These are phyloP conservation scores for Stenodera caucasica DNA, from an alignment of 2,888 invertebrate genomes.

Conservation along the genomic window DNA sequence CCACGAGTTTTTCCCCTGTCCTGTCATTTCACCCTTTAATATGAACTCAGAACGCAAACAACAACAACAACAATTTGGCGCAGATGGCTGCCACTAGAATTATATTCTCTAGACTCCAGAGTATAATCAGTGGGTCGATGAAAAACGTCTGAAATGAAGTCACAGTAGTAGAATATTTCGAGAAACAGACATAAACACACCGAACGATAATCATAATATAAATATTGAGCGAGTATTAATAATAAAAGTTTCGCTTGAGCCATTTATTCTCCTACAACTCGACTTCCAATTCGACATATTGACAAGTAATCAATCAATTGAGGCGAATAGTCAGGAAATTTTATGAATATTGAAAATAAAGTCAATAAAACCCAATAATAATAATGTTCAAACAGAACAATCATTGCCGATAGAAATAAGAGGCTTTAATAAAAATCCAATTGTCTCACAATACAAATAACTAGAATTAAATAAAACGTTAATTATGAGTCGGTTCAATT, in stretches of 20 bases:
- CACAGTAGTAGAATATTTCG: not conserved
- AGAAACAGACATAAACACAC: not conserved
- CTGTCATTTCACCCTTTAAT: not conserved
- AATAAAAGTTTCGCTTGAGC: slow-evolving; percentile 28
- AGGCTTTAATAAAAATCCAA: not conserved
- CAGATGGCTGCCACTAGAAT: not conserved
- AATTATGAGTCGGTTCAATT: not conserved
- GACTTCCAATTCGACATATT: slow-evolving; percentile 32
- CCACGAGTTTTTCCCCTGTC: not conserved
- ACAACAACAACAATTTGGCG: not conserved
- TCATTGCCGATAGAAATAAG: not conserved
- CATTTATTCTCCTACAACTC: slow-evolving; percentile 30
- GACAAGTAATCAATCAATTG: slow-evolving; percentile 37
- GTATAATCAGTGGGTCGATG: not conserved
- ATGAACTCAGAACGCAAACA: not conserved
- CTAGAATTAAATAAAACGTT: not conserved
- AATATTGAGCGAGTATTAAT: slow-evolving; percentile 35
- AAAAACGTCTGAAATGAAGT: not conserved
- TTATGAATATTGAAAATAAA: slow-evolving; percentile 32
- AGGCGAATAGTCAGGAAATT: slow-evolving; percentile 26
- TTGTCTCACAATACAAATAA: not conserved
- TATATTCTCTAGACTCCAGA: not conserved
- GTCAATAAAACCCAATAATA: slow-evolving; percentile 31
- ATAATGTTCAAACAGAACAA: slow-evolving; percentile 12
- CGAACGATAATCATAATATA: slow-evolving; percentile 32